Conservation (phyloP, 2,113 vertebrate species). For the Catharus bicknelli region DNA sequence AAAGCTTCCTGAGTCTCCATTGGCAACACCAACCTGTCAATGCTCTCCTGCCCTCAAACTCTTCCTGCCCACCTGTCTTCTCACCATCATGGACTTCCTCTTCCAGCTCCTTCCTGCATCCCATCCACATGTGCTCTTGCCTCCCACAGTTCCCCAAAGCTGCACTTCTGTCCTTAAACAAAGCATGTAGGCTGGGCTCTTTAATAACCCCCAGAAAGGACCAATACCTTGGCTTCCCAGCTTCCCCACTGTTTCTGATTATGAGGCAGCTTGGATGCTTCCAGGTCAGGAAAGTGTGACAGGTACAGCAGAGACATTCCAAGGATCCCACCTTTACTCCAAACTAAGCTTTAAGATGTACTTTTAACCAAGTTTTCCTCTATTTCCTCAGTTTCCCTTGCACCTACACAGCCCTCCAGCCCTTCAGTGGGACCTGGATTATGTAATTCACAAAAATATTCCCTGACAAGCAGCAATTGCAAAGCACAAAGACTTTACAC, state of each 20-base stretch:
- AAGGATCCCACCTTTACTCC: background rate
- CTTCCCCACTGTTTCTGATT: background rate
- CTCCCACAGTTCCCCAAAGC: background rate
- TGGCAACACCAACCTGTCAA: background rate
- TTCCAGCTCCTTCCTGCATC: background rate
- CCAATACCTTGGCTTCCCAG: background rate
- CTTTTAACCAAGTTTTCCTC: background rate
- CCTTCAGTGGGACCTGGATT: background rate
- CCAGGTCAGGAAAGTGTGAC: fast-evolving
- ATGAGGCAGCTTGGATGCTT: background rate
- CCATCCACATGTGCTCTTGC: fast-evolving
- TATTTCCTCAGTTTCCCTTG: background rate
- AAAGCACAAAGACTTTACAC: background rate
- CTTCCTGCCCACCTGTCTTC: background rate
- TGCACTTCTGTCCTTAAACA: background rate
- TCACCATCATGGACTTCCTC: background rate
- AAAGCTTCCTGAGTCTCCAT: fast-evolving
- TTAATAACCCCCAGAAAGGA: background rate
- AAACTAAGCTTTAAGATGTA: background rate
- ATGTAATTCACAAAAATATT: background rate
- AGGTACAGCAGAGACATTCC: background rate
- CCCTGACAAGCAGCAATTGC: background rate
- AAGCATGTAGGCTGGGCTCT: background rate
- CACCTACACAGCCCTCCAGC: fast-evolving
- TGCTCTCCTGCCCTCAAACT: background rate